A percentile compares a stretch with the other conserved stretches of the same genome.
Evolutionary conservation across 2,888 invertebrate genomes (phyloP).

Genomic region (Oscheius myriophilus): DNA sequence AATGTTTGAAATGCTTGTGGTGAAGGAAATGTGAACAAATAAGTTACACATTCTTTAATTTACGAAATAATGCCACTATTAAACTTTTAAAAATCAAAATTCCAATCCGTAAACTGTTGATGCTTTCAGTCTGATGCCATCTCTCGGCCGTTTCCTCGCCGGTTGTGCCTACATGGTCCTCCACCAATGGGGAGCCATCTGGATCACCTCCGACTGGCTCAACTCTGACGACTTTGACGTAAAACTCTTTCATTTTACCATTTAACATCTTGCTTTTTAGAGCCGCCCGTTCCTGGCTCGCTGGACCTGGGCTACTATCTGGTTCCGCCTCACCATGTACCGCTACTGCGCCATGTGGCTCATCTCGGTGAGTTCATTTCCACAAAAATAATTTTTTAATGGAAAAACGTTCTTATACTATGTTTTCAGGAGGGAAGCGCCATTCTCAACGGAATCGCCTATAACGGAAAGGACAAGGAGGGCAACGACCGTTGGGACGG

Average conservation of each 20-base stretch:
- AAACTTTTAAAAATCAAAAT: too few relatives aligned
- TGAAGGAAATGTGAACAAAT: too few relatives aligned
- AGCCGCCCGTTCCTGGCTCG: slow-evolving; percentile 65
- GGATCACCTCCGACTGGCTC: slow-evolving; percentile 81
- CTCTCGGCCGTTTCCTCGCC: slow-evolving; percentile 65
- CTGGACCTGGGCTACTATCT: slow-evolving; percentile 67
- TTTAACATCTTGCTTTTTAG: slow-evolving; percentile 40
- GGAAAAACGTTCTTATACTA: too few relatives aligned
- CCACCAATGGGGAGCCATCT: slow-evolving; percentile 75
- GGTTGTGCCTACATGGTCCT: slow-evolving; percentile 66
- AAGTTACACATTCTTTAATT: too few relatives aligned
- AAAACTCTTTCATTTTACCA: slow-evolving; percentile 34
- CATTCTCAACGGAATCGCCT: slow-evolving; percentile 82
- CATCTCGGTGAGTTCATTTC: slow-evolving; percentile 76
- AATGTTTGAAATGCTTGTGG: too few relatives aligned
- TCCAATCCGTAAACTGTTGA: too few relatives aligned
- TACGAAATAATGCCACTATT: too few relatives aligned
- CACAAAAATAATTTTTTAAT: neutral
- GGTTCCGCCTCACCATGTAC: slow-evolving; percentile 76
- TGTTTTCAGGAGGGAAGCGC: slow-evolving; percentile 73
- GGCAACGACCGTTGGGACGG: slow-evolving; percentile 81
- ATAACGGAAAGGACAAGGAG: slow-evolving; percentile 78
- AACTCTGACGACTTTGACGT: slow-evolving; percentile 74
- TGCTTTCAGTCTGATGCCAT: slow-evolving; percentile 62
- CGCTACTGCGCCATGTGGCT: slow-evolving; percentile 95